Evolutionary conservation across 2,888 invertebrate genomes (phyloP), one percentile per base, ranked within the genome.

Genomic region (Apamea anceps): DNA sequence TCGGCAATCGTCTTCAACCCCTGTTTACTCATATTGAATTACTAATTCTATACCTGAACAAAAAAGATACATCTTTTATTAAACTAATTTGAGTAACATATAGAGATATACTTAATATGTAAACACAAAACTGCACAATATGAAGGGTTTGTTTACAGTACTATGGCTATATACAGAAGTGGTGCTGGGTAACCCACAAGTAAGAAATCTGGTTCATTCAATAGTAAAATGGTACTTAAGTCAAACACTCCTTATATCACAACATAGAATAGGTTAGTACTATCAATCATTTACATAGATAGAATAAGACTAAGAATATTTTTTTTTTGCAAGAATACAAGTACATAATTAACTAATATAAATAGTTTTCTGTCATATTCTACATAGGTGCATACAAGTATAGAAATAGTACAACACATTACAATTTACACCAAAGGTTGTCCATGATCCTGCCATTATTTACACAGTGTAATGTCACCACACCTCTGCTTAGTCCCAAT

Each of bases 1-100:
- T 99, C 98, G 91, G 97, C 97, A 93, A 99, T 98, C 95, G 98
- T 98, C 92, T 97, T 97, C 94, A 99, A 92, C 89, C 88, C 67
- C 18, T 8, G 32, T 51, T 28, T 80, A 98, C 97, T 78, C 98
- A 98, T 98, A 91, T 96, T 98, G 96, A 94, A 93, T 91, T 85
- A 84, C 91, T 89, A 91, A 91, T 93, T 92, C 90, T 91, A 90
- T 89, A 90, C 77, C 86, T 87, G 93, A 91, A 79, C 13, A 70
- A 86, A 86, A 81, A 80, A 79, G 73, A 37, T 18, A 18, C 28
- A 62, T 8, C 18, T 32, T 28, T 37, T 37, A 21, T 4, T 63
- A 10, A 32, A 48, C 13, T 70, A 15, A 28, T 71, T 48, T 42
- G 10, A 10, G 28, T 28, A 28, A 45, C 32, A 28, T 8, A 32